phyloP scores from a whole-genome alignment of 1,140 invertebrate species.

The Drosophila paulistorum region DNA sequence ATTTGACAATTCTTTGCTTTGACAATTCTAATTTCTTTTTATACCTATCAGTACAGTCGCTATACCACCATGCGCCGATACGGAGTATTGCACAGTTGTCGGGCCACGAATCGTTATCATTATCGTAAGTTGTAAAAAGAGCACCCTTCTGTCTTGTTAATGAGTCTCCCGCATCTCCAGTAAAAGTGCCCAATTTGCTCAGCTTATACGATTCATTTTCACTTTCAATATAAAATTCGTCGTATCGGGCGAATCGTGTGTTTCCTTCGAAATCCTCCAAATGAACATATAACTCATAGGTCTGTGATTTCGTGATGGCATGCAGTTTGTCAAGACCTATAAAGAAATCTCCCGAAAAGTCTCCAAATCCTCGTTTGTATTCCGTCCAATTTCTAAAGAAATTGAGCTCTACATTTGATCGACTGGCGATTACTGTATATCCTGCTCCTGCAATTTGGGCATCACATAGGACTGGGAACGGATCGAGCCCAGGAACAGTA shows the following conservation, averaged over 20 bases:
- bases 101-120: neutral
- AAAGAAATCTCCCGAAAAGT: neutral
- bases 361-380: neutral
- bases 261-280: constrained; percentile 3
- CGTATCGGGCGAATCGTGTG: constrained; percentile 1
- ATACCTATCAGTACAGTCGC: neutral
- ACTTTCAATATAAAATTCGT: neutral
- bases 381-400: constrained; percentile 7
- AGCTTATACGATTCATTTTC: neutral
- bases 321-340: constrained; percentile 18
- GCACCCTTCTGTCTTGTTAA: neutral
- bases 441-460: neutral
- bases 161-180: constrained; percentile 16
- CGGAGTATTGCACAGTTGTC: neutral
- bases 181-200: neutral
- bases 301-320: constrained; percentile 12
- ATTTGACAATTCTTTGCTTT: neutral
- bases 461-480: neutral
- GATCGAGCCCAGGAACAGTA: neutral
- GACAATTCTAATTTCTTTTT: too few relatives aligned
- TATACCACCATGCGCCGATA: neutral
- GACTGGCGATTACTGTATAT: constrained; percentile 6
- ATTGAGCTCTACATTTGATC: neutral
- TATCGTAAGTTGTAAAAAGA: constrained; percentile 6
- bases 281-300: constrained; percentile 1